phyloP scores from a whole-genome alignment of 2,797 vertebrate genomes.

The Peromyscus nudipes region DNA sequence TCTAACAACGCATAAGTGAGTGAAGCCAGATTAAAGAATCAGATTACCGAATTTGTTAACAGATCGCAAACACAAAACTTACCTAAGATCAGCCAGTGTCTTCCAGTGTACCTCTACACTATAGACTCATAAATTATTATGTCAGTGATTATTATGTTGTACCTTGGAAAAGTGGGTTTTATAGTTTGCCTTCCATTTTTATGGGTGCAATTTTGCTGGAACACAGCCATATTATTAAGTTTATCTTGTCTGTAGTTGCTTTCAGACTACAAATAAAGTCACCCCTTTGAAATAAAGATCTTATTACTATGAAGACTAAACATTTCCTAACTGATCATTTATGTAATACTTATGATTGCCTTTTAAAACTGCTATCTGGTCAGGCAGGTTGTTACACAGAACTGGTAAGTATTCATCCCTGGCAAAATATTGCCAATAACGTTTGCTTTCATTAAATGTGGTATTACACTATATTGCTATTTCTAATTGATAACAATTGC shows the following conservation, averaged over 20 bases:
- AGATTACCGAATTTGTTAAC: not conserved
- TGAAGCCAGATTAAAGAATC: not conserved
- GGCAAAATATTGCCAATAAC: not conserved
- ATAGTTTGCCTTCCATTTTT: not conserved
- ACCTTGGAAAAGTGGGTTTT: not conserved
- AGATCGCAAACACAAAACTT: not conserved
- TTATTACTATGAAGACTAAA: not conserved
- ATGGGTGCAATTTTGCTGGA: slow-evolving; percentile 14
- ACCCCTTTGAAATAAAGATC: not conserved
- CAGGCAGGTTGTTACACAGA: not conserved
- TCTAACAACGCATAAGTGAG: not conserved
- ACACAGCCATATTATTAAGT: not conserved
- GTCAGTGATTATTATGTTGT: not conserved
- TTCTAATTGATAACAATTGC: not conserved
- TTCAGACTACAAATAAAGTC: not conserved
- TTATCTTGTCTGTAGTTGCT: not conserved
- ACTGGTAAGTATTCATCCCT: not conserved
- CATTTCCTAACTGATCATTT: not conserved
- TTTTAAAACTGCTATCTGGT: not conserved
- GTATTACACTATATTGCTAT: not conserved
- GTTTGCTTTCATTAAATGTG: not conserved
- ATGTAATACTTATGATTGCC: not conserved
- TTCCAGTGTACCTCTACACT: not conserved
- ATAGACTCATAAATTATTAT: not conserved
- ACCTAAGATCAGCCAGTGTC: not conserved